Conservation (phyloP, 2,113 vertebrate genomes). For the Mystacornis crossleyi region DNA sequence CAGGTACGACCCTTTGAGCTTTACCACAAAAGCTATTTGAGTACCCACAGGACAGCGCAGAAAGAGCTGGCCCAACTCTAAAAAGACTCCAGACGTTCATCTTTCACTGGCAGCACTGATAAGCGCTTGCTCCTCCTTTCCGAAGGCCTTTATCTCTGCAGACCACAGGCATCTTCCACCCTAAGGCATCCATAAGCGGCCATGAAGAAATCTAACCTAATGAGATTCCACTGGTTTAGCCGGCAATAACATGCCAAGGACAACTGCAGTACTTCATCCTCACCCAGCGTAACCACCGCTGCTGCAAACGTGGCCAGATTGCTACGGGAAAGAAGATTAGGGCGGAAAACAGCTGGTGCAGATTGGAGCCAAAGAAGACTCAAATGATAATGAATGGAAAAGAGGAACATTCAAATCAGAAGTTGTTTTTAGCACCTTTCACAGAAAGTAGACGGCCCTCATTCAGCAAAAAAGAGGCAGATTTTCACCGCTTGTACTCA, state of each 20-base stretch:
- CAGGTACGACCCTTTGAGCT: not conserved
- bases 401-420: not conserved
- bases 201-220: not conserved
- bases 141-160: not conserved
- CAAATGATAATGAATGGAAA: not conserved
- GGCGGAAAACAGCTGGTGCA: not conserved
- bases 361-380: not conserved
- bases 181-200: not conserved
- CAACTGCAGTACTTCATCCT: not conserved
- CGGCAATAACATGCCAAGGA: not conserved
- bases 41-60: not conserved
- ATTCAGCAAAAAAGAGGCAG: not conserved
- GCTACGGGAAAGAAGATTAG: not conserved
- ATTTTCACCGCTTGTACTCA: not conserved
- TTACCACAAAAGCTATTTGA: not conserved
- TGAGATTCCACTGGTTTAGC: constrained; percentile 18
- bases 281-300: not conserved
- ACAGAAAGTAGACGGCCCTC: not conserved
- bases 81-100: not conserved
- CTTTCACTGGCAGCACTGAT: not conserved
- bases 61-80: not conserved
- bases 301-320: not conserved
- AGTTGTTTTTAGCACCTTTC: not conserved
- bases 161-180: constrained; percentile 1
- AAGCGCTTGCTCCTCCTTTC: not conserved